Percentiles rank a stretch among this genome's conserved stretches.
Conservation (phyloP, 2,113 vertebrate genomes). For the Gallinago paraguaiae region DNA sequence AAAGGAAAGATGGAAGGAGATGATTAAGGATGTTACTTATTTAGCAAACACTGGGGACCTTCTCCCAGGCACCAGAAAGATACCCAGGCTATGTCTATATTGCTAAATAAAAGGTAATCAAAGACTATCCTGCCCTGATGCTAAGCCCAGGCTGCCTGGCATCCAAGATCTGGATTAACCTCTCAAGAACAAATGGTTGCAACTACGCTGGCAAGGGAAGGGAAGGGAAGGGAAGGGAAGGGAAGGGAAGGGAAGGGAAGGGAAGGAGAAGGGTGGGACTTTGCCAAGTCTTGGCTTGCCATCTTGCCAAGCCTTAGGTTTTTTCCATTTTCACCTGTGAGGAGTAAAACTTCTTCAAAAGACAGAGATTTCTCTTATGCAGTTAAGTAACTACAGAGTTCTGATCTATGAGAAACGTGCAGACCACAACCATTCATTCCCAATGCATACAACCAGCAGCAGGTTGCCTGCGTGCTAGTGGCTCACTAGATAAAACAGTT, state of each 20-base stretch:
- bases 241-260: too few relatives aligned
- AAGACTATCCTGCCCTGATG: background rate
- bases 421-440: slow-evolving; percentile 61
- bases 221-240: background rate
- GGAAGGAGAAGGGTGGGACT: too few relatives aligned
- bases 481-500: slow-evolving; percentile 29
- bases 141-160: background rate
- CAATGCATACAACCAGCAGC: background rate
- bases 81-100: background rate
- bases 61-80: background rate
- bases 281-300: too few relatives aligned
- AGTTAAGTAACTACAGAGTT: background rate
- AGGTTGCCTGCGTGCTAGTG: background rate
- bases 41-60: background rate
- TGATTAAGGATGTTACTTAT: background rate
- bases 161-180: background rate
- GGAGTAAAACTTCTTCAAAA: slow-evolving; percentile 31
- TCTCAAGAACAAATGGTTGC: background rate
- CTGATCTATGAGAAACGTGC: slow-evolving; percentile 39
- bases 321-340: slow-evolving; percentile 14
- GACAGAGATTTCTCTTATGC: slow-evolving; percentile 14
- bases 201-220: background rate
- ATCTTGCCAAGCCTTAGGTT: background rate
- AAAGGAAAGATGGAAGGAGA: background rate
- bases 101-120: background rate